Evolutionary conservation across 2,888 invertebrate genomes (phyloP).

Genomic region (Temnothorax ravouxi): DNA sequence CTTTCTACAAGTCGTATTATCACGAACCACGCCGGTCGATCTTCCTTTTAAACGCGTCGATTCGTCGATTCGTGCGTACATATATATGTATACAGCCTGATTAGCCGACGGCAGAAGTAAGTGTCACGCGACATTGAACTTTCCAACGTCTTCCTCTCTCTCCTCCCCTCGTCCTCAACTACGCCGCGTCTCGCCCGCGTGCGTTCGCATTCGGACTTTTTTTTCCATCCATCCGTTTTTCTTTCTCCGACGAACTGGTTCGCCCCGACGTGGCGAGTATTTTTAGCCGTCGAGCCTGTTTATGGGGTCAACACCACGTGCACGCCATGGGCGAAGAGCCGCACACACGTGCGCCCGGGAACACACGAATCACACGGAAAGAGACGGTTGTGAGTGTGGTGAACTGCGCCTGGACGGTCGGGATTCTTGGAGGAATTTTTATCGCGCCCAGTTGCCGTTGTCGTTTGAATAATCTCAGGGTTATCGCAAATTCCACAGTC

Average conservation of each 20-base stretch:
- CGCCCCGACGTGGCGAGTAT: conserved; percentile 75
- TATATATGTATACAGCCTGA: not conserved
- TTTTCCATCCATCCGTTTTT: conserved; percentile 60
- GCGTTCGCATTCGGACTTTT: conserved; percentile 77
- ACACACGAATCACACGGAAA: conserved; percentile 11
- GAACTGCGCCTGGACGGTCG: conserved; percentile 38
- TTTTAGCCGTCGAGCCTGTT: conserved; percentile 79
- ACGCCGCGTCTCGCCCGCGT: conserved; percentile 51
- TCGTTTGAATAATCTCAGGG: conserved; percentile 54
- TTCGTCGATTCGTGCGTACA: not conserved
- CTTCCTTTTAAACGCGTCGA: conserved; percentile 10
- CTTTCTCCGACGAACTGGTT: conserved; percentile 75
- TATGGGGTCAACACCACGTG: conserved; percentile 80
- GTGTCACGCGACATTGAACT: conserved; percentile 63
- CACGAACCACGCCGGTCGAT: conserved; percentile 20
- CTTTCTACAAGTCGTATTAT: conserved; percentile 42
- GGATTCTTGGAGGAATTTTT: conserved; percentile 52
- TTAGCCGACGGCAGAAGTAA: conserved; percentile 41
- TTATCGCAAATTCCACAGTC: conserved; percentile 33
- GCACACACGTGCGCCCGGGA: conserved; percentile 44
- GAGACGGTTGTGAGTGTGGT: conserved; percentile 17
- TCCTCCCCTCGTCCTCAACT: conserved; percentile 5
- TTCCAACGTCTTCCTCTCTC: conserved; percentile 37
- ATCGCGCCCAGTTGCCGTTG: conserved; percentile 26
- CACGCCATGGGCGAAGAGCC: conserved; percentile 53